Percentiles rank a stretch among this genome's conserved stretches.
These are phyloP conservation scores for Chroicocephalus ridibundus DNA, from an alignment of 2,113 vertebrate genomes.

Conservation along the genomic window DNA sequence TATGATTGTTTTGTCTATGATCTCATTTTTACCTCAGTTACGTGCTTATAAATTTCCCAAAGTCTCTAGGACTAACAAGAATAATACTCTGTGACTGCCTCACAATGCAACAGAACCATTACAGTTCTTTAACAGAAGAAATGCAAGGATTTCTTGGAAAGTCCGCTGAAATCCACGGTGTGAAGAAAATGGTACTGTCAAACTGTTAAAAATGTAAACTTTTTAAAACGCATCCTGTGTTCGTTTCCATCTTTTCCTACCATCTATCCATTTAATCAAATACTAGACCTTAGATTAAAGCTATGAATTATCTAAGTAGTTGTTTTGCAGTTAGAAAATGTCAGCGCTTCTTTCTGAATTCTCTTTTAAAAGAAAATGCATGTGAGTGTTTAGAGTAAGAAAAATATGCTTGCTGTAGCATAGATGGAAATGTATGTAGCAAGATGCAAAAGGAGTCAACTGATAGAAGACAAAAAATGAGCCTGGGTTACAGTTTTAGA, in stretches of 20 bases:
- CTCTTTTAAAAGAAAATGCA: neutral
- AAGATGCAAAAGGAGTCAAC: neutral
- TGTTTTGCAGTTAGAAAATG: neutral
- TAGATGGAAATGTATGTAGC: neutral
- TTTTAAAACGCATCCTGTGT: neutral
- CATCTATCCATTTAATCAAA: neutral
- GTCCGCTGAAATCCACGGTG: neutral
- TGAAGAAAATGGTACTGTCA: neutral
- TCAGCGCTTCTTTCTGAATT: neutral
- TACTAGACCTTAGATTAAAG: neutral
- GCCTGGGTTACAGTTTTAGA: neutral
- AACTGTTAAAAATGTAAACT: neutral
- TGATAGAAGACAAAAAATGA: neutral
- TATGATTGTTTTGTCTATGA: neutral
- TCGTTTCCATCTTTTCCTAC: neutral
- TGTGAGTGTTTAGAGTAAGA: neutral
- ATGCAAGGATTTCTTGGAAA: neutral
- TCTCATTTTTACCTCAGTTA: neutral
- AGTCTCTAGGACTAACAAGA: neutral
- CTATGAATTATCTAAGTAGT: neutral
- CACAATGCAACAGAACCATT: neutral
- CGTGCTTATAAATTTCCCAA: neutral
- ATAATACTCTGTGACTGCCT: neutral
- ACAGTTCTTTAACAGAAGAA: neutral
- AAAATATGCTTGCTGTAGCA: neutral